Evolutionary conservation across 2,113 vertebrate genomes (phyloP).

Genomic region (Micromys minutus): DNA sequence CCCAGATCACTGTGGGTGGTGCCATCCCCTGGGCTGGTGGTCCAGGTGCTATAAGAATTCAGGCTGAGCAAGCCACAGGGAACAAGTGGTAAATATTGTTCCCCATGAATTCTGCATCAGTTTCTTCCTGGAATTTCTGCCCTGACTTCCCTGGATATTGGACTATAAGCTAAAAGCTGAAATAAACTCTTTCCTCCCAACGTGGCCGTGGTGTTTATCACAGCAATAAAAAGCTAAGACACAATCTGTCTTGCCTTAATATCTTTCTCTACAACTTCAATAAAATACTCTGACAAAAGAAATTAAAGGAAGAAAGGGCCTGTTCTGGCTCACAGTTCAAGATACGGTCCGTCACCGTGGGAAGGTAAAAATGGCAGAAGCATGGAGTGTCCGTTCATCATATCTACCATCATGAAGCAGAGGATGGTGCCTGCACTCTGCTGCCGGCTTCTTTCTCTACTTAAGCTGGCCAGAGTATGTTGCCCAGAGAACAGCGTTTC

Average conservation of each 20-base stretch:
- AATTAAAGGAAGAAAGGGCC: background rate
- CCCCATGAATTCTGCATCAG: background rate
- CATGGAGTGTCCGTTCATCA: background rate
- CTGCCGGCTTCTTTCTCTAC: background rate
- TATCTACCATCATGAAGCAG: background rate
- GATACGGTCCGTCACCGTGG: background rate
- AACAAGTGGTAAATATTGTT: background rate
- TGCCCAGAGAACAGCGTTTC: background rate
- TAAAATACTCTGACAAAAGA: background rate
- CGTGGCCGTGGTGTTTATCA: background rate
- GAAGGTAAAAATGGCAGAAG: background rate
- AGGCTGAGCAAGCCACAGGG: background rate
- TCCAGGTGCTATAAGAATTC: background rate
- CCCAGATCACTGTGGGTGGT: background rate
- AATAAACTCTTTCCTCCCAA: background rate
- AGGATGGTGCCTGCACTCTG: background rate
- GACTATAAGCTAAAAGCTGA: background rate
- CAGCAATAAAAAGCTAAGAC: background rate
- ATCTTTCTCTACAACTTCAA: background rate
- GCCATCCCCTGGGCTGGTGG: background rate
- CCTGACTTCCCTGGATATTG: background rate
- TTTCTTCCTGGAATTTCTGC: background rate
- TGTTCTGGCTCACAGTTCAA: background rate
- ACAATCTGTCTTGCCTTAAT: background rate
- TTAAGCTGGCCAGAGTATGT: background rate